Conservation (phyloP, 1,140 invertebrate species). For the Metopolophium dirhodum region DNA sequence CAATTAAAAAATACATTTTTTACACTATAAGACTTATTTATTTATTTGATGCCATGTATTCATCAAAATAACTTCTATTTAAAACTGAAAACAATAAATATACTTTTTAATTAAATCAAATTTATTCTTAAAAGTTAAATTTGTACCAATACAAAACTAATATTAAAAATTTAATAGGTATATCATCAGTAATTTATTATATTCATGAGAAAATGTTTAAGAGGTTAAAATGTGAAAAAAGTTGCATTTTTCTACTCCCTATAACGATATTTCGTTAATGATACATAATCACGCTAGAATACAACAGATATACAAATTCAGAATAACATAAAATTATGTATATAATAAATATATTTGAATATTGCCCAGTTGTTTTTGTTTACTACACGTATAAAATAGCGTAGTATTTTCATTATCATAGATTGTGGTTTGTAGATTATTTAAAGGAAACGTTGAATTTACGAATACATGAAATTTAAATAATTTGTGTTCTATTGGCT, state of each 20-base stretch:
- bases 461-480: neutral
- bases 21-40: neutral
- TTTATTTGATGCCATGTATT: neutral
- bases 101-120: neutral
- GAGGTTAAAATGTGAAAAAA: neutral
- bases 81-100: neutral
- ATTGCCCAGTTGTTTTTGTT: neutral
- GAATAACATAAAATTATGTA: neutral
- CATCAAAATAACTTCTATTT: neutral
- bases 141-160: neutral
- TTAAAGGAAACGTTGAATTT: neutral
- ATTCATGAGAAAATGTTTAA: neutral
- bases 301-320: neutral
- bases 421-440: neutral
- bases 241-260: neutral
- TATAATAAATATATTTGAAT: neutral
- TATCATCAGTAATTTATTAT: neutral
- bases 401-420: neutral
- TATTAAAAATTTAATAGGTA: neutral
- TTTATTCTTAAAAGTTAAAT: neutral
- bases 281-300: neutral
- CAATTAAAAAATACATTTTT: neutral
- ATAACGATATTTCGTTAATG: neutral
- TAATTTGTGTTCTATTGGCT: neutral
- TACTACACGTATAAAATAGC: neutral